phyloP scores from a whole-genome alignment of 1,140 invertebrate species.

The Euura saliciscinereae region DNA sequence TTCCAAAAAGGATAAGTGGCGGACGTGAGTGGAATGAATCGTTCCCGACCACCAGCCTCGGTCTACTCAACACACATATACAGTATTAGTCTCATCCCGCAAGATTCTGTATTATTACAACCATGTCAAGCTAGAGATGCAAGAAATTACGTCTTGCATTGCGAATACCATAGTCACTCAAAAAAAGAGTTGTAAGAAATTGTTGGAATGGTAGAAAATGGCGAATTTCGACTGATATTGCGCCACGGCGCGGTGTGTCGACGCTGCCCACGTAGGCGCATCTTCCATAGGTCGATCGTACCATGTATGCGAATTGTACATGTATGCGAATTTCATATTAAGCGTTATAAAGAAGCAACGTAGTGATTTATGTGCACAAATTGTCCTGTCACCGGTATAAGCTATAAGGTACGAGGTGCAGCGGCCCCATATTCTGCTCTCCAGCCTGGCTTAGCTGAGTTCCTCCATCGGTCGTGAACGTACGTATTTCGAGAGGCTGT shows the following conservation, averaged over 20 bases:
- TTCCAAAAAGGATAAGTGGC: conserved; percentile 53
- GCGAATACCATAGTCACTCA: no score
- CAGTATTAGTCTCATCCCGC: no score
- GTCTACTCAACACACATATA: no score
- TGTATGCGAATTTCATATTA: conserved; percentile 35
- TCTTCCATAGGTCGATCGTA: conserved; percentile 1
- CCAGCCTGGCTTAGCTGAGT: not conserved
- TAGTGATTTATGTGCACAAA: conserved; percentile 59
- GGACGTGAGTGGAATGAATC: conserved; percentile 45
- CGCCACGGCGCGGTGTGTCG: no score
- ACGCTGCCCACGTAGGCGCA: not conserved
- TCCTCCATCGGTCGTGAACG: not conserved
- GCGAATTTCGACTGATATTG: no score
- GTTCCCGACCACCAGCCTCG: not conserved
- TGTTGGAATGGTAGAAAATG: no score
- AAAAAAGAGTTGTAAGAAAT: no score
- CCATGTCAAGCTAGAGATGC: no score
- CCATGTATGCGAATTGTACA: not conserved
- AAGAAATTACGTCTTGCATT: no score
- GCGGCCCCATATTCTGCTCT: not conserved
- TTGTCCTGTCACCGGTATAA: conserved; percentile 50
- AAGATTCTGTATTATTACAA: no score
- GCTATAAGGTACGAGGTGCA: conserved; percentile 6
- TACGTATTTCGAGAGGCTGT: not conserved
- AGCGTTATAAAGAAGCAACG: conserved; percentile 57